Percentiles rank a stretch among this genome's conserved stretches.
phyloP scores from a whole-genome alignment of 2,113 vertebrate species.

The Chamaea fasciata region DNA sequence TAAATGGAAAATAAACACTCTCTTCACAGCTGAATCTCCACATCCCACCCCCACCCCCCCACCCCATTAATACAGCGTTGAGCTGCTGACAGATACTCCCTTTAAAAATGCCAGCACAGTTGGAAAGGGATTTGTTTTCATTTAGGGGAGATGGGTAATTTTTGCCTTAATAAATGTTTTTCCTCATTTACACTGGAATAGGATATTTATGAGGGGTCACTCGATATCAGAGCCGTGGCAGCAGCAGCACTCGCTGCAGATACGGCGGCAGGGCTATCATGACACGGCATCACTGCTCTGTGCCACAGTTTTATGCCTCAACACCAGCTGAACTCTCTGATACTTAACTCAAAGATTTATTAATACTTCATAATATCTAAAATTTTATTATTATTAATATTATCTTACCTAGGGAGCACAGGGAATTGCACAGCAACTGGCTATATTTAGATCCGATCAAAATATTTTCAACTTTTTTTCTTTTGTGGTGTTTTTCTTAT shows the following conservation, averaged over 20 bases:
- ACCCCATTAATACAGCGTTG: neutral
- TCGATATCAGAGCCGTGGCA: rapidly evolving
- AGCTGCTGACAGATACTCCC: neutral
- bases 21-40: neutral
- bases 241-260: neutral
- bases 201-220: neutral
- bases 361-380: neutral
- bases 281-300: rapidly evolving
- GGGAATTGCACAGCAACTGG: neutral
- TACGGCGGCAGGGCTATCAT: rapidly evolving
- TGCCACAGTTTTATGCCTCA: neutral
- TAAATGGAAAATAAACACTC: neutral
- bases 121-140: neutral
- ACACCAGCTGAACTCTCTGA: neutral
- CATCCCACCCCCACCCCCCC: neutral
- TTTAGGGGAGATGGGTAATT: neutral
- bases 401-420: no score
- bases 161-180: neutral
- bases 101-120: neutral
- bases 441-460: neutral
- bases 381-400: neutral
- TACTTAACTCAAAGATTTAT: neutral
- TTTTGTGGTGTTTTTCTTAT: neutral
- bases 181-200: neutral
- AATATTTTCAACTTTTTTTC: neutral